Evolutionary conservation across 2,113 vertebrate genomes (phyloP), one percentile per base, ranked within the genome.

Genomic region (Ictalurus punctatus): DNA sequence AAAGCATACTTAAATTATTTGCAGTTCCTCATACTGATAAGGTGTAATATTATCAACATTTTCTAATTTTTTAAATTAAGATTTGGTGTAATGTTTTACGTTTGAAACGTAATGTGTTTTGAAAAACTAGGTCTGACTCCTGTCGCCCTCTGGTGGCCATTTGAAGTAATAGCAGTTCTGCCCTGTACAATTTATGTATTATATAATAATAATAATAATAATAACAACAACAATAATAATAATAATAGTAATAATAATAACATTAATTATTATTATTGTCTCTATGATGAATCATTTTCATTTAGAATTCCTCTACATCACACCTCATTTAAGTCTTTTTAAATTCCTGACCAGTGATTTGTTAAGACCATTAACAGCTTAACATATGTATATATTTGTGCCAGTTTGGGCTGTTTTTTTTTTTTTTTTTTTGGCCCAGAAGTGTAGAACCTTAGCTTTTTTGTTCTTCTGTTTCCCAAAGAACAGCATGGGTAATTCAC

Each of bases 141-240:
- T 61, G 79, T 86, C 76, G 44, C 76, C 86, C 76, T 82, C 78
- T 87, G 12, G 59, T 81, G 76, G 61, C 21, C 12, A 0, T 81
- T 69, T 58, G 1, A 3, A 21, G 34, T 40, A 61, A 61, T 7
- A 40, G 58, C 30, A 82, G 14, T n/a, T 52, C 0, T 3, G 3
- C 2, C 10, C 6, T 5, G 6, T 25, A 27, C 34, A 2, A 52
- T 52, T 27, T 61, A 9, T 14, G 48, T 14, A 56, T 56, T 56
- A 56, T 56, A 14, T 54, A 0, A 0, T 7, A 48, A 48, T 48
- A 48, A 48, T 48, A 48, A 48, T 48, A 48, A 48, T 48, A 48
- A 48, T 48, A 48, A 2, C 27, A 44, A 25, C 4, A 23, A 2
- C 27, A 44, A 25, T 12, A 23, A 34, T 34, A 34, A 34, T 34